A percentile compares a stretch with the other conserved stretches of the same genome.
phyloP scores from a whole-genome alignment of 2,888 invertebrate genomes.

The Netelia inedita region DNA sequence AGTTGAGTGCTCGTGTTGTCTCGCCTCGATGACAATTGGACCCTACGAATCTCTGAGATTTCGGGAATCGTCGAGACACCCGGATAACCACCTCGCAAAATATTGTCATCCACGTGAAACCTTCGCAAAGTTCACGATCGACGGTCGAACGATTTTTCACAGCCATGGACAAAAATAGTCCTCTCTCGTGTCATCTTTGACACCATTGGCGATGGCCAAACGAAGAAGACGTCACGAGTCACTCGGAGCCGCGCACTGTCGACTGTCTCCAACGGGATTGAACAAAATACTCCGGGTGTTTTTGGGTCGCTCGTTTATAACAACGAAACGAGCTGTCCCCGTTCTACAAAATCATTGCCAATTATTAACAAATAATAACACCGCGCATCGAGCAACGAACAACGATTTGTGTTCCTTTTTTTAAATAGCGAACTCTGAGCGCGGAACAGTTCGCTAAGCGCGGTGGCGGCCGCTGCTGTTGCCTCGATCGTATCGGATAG shows the following conservation, averaged over 20 bases:
- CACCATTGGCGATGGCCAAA: background rate
- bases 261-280: background rate
- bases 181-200: background rate
- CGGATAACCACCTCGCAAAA: background rate
- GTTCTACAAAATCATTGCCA: constrained; percentile 7
- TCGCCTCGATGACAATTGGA: constrained; percentile 33
- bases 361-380: constrained; percentile 9
- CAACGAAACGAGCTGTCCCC: background rate
- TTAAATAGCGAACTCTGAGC: constrained; percentile 27
- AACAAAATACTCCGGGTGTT: constrained; percentile 2
- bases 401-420: constrained; percentile 7
- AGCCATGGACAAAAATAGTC: background rate
- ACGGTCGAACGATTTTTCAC: background rate
- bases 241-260: constrained; percentile 4
- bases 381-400: background rate
- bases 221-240: constrained; percentile 27
- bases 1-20: constrained; percentile 1
- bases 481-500: constrained; percentile 85
- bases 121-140: background rate
- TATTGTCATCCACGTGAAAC: background rate
- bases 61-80: background rate
- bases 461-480: constrained; percentile 77
- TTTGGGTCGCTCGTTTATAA: background rate
- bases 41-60: background rate
- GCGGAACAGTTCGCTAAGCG: constrained; percentile 62